Evolutionary conservation across 2,797 vertebrate species (phyloP).

Genomic region (Rallus crepitans): DNA sequence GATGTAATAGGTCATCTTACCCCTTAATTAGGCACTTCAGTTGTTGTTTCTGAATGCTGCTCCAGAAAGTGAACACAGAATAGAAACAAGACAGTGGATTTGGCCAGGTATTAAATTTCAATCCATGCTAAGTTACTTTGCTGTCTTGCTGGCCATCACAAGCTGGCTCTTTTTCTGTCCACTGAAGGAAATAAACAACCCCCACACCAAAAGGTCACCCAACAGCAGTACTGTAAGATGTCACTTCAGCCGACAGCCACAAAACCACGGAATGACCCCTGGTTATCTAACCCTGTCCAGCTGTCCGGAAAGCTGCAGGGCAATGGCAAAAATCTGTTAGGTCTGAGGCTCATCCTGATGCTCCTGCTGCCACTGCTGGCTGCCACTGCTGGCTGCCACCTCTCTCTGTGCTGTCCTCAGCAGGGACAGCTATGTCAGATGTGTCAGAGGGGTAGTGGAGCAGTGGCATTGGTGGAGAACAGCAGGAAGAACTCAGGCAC

Average conservation of each 20-base stretch:
- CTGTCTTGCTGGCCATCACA: not conserved
- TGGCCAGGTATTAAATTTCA: not conserved
- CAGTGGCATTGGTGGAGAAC: rapidly evolving
- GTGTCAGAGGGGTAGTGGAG: rapidly evolving
- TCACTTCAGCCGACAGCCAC: not conserved
- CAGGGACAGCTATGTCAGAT: not conserved
- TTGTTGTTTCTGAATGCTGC: not conserved
- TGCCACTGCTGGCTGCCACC: not conserved
- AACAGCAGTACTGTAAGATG: not conserved
- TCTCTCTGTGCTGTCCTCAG: rapidly evolving
- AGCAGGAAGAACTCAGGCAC: not conserved
- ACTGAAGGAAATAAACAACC: not conserved
- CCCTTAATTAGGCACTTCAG: not conserved
- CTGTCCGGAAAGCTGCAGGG: not conserved
- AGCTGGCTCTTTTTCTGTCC: not conserved
- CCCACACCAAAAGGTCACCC: not conserved
- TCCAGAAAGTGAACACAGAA: not conserved
- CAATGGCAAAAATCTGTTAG: not conserved
- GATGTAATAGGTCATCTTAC: not conserved
- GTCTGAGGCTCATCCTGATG: not conserved
- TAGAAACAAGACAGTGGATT: not conserved
- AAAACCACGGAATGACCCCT: not conserved
- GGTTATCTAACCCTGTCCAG: not conserved
- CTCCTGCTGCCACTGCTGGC: not conserved
- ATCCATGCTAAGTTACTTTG: not conserved